Percentiles rank a stretch among this genome's conserved stretches.
Evolutionary conservation across 2,797 vertebrate species (phyloP).

Genomic region (Scleropages formosus): DNA sequence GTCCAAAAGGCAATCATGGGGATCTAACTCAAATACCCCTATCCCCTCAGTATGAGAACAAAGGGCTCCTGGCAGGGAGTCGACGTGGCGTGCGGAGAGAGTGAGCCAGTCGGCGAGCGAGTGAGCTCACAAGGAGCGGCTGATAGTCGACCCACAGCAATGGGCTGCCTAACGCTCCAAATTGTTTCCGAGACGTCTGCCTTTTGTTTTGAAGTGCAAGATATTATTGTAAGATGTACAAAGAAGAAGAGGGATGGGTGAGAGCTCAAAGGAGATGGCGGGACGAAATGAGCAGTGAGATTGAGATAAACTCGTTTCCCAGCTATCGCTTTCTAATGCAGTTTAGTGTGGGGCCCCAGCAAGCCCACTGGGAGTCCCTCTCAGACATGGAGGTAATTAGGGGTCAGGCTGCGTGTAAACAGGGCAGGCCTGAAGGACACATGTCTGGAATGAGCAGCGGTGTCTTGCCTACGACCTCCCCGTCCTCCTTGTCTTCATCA

Average conservation of each 20-base stretch:
- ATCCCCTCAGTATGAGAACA: slow-evolving; percentile 66
- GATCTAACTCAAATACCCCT: slow-evolving; percentile 75
- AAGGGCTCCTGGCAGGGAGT: slow-evolving; percentile 64
- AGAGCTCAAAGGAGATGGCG: not conserved
- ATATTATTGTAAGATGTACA: slow-evolving; percentile 26
- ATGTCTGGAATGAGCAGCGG: not conserved
- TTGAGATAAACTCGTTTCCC: slow-evolving; percentile 19
- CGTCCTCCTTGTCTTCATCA: not conserved
- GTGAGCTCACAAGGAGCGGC: no score
- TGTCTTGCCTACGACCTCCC: no score
- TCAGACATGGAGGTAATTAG: slow-evolving; percentile 23
- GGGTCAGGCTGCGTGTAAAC: slow-evolving; percentile 20
- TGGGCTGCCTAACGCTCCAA: slow-evolving; percentile 11
- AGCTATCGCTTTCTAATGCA: slow-evolving; percentile 11
- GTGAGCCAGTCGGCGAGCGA: no score
- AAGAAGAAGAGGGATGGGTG: not conserved
- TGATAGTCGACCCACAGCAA: not conserved
- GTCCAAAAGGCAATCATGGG: slow-evolving; percentile 63
- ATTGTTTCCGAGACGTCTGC: slow-evolving; percentile 25
- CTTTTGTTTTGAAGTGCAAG: slow-evolving; percentile 28
- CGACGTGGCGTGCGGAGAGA: slow-evolving; percentile 70
- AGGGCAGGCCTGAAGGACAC: not conserved
- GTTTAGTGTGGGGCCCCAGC: not conserved
- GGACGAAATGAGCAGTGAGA: slow-evolving; percentile 25
- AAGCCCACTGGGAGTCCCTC: not conserved